Base-by-base conservation (phyloP, 2,113 vertebrate species). In the Pelmatolapia mariae region DNA sequence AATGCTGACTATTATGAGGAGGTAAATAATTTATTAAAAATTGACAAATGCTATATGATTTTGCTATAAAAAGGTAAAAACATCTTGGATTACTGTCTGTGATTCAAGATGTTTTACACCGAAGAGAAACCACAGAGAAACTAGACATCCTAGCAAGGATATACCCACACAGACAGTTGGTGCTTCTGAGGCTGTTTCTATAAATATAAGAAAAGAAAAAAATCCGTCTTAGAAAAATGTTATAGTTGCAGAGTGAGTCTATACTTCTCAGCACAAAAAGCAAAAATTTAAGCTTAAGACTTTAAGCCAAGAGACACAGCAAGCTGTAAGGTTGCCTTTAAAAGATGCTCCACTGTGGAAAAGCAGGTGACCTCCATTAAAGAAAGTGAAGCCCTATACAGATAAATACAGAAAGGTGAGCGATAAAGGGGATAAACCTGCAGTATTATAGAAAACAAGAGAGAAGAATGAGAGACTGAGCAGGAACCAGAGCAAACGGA, bases 341-440 rank as follows among this genome's bases (percentile, higher is more conserved):
- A 88, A 73, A 87, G 78, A 66, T 83, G 83, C 53, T 83, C 73
- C 54, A 18, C 43, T 86, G 79, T 71, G 81, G 82, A 92, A 88
- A 89, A 83, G 79, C 78, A 88, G 78, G 59, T 89, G 86, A 90
- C 86, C 89, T 90, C 85, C 89, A 87, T 92, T 90, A 92, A 89
- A 88, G 81, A 80, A 84, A 57, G 43, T 16, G 45, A 81, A 87
- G 84, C 24, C 57, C 63, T 40, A n/a, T 47, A 90, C 71, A 90
- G 88, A 89, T 92, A 91, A 86, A 90, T 83, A 86, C 81, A 86
- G 87, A 85, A 87, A 90, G 88, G 90, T 85, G 80, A 90, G 84
- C 33, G 86, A 93, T 94, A 91, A 87, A 57, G 53, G 43, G 57
- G 90, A 91, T 92, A 90, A 90, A 88, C 86, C 89, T 83, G 85